Base-by-base conservation (phyloP, 30 jellyfish, hydroid and myxozoan species). In the Pseudorhiza aurosa region DNA sequence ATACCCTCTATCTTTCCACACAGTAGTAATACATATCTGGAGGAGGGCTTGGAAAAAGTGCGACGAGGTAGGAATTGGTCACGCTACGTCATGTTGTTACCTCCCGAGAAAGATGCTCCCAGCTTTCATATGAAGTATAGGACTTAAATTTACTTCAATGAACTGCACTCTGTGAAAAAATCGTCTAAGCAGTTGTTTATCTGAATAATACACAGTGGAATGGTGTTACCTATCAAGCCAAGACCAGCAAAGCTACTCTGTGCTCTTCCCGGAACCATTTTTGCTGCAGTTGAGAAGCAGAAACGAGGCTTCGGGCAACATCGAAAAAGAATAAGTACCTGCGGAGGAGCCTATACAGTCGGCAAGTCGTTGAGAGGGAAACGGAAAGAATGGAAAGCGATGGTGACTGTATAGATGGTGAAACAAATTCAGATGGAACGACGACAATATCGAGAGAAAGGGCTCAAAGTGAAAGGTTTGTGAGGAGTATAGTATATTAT, bases 391-490 rank as follows among this genome's bases (percentile, higher is more conserved):
- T 69, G 83, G 83, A 69, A 22, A 69, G 65, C 36, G 83, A 47
- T 5, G 83, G 83, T 31, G 68, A 43, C 22, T 43, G 67, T 27
- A n/a, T 28, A 8, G 83, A 69, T 24, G 65, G 70, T 43, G 69
- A 50, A 45, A 46, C 31, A 28, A 37, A 69, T 45, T 68, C 46
- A 37, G 83, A 69, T 9, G 44, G 31, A 24, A 9, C 69, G 43
- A 24, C 68, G 12, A 50, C 65, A 1, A 53, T 24, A 28, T 32
- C 64, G 32, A 47, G 83, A 43, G 83, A 69, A 0, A 69, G 83
- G 55, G 68, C 83, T 28, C 83, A 69, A 12, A 69, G 83, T 45
- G 83, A 69, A 43, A 69, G 83, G 83, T 69, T n/a, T 45, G 26
- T 25, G n/a, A n/a, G n/a, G n/a, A n/a, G n/a, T n/a, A n/a, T n/a